Evolutionary conservation across 2,113 vertebrate species (phyloP), one percentile per base, ranked within the genome.

Genomic region (Petroica traversi): DNA sequence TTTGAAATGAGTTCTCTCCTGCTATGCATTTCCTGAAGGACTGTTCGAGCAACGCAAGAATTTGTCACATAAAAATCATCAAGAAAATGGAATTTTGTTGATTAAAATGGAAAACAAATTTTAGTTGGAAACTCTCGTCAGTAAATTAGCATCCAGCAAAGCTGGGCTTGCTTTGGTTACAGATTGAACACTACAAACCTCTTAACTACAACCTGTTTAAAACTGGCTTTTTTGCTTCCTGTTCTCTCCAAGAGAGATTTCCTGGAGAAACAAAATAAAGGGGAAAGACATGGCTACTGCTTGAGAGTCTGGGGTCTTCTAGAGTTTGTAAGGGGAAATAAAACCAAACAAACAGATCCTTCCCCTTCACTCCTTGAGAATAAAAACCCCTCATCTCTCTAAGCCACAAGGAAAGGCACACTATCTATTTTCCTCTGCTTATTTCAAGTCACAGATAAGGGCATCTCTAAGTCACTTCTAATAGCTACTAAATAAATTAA

Each of bases 1-100:
- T 96, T 93, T 86, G 59, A 90, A 74, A 93, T 78, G 31, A 94
- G 52, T 77, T 95, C 75, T 74, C 0, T 20, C 76, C 68, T 88
- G 29, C 80, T 57, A 91, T 68, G 61, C 5, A 11, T 88, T 95
- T 96, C 88, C 92, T 96, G 68, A 85, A 97, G 88, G 79, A 92
- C 68, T 66, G 13, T 57, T 71, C 2, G 8, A 74, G 36, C 41
- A 54, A n/a, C n/a, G 59, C 46, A 85, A 95, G 82, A 84, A 84
- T 38, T 64, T 69, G 59, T 80, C 88, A 91, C 59, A 75, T 8
- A 68, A 80, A 89, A 95, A 11, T 12, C 29, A 73, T 51, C 26
- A 88, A 43, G 71, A 76, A 96, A 92, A 89, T 31, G 31, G 38
- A 89, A 88, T 14, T 38, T 66, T 3, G 1, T 73, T 73, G 71